phyloP scores from a whole-genome alignment of 2,888 invertebrate genomes.

The Vesta saturnalis region DNA sequence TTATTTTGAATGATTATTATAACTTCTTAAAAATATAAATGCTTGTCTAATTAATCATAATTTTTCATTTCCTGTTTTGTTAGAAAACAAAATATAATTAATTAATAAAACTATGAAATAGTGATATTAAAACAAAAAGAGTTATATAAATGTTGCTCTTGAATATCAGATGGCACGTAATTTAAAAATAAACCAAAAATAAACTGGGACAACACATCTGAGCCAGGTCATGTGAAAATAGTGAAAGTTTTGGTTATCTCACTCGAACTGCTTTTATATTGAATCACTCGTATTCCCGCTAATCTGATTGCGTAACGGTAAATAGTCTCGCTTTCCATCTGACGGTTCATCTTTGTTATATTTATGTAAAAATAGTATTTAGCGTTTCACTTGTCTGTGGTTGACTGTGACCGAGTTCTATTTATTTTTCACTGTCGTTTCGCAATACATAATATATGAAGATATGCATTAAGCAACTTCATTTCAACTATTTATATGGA shows the following conservation, averaged over 20 bases:
- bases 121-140: not conserved
- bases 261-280: constrained; percentile 16
- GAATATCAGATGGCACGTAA: constrained; percentile 21
- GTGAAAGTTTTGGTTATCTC: constrained; percentile 38
- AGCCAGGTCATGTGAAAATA: constrained; percentile 40
- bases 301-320: constrained; percentile 25
- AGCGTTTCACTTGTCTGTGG: constrained; percentile 13
- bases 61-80: no score
- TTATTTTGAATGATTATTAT: no score
- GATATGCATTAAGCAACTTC: not conserved
- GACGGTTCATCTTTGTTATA: constrained; percentile 16
- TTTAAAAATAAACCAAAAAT: constrained; percentile 24
- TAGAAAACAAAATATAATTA: no score
- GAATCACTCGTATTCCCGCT: constrained; percentile 20
- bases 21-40: no score
- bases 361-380: not conserved
- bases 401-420: constrained; percentile 30
- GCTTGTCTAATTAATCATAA: no score
- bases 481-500: not conserved
- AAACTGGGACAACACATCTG: constrained; percentile 42
- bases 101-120: not conserved
- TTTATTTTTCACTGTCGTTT: constrained; percentile 24
- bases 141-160: constrained; percentile 22
- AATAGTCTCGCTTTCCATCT: constrained; percentile 26
- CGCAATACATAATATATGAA: not conserved